Conservation (phyloP, 2,888 invertebrate genomes). For the Myathropa florea region DNA sequence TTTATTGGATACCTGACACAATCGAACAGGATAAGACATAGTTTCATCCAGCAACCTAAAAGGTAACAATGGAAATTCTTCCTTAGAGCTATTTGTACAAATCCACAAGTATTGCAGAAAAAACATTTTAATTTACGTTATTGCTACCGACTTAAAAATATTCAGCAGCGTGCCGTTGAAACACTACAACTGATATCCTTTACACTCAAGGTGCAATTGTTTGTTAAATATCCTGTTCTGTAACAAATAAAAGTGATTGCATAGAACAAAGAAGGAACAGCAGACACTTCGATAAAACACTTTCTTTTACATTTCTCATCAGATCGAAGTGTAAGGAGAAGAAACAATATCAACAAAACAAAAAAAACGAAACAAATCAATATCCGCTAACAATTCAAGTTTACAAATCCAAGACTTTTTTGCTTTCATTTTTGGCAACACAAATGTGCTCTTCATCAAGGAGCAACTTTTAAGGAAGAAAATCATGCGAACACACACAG, state of each 20-base stretch:
- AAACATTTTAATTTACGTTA: too few species aligned
- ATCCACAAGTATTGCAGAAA: too few species aligned
- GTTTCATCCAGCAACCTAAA: too few species aligned
- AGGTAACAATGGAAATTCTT: too few species aligned
- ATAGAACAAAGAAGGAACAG: neutral
- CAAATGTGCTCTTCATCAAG: slow-evolving; percentile 44
- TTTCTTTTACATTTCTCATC: neutral
- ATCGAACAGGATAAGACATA: too few species aligned
- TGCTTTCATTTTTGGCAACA: slow-evolving; percentile 3
- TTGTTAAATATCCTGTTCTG: neutral
- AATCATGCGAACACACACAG: slow-evolving; percentile 32
- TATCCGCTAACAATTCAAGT: slow-evolving; percentile 21
- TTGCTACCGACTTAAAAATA: too few species aligned
- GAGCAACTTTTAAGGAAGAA: slow-evolving; percentile 39
- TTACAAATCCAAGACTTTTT: slow-evolving; percentile 21
- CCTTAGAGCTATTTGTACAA: too few species aligned
- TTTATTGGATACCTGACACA: too few species aligned
- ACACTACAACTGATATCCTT: too few species aligned
- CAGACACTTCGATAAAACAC: neutral
- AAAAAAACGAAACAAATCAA: slow-evolving; percentile 10
- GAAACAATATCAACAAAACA: neutral
- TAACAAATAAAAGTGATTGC: neutral
- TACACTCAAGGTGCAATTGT: neutral
- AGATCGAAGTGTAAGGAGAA: neutral
- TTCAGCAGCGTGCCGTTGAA: too few species aligned